Evolutionary conservation across 2,797 vertebrate species (phyloP).

Genomic region (Peromyscus attwateri): DNA sequence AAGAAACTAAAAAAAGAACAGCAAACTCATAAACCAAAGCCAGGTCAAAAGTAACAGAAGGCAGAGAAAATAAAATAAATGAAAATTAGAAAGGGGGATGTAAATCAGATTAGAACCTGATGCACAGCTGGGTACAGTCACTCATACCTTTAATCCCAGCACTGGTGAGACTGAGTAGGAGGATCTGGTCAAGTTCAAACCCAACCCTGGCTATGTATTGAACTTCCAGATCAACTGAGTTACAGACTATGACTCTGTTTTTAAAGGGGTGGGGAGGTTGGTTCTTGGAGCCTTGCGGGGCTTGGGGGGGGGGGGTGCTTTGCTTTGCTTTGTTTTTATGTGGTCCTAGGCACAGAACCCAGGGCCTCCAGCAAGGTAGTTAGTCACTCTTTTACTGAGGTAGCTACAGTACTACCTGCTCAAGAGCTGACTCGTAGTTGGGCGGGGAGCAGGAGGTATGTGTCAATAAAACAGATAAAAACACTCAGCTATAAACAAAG

Average conservation of each 20-base stretch:
- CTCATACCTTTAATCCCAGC: neutral
- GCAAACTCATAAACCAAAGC: neutral
- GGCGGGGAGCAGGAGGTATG: neutral
- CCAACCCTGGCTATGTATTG: neutral
- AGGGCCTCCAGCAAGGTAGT: neutral
- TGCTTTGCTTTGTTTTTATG: neutral
- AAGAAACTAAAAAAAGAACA: neutral
- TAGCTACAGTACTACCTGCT: neutral
- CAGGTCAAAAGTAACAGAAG: neutral
- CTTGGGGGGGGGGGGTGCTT: too few relatives aligned
- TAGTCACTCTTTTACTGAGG: neutral
- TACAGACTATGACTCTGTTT: neutral
- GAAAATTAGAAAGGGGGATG: neutral
- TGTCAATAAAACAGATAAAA: neutral
- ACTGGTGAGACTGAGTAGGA: neutral
- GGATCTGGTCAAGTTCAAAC: neutral
- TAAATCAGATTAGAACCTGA: neutral
- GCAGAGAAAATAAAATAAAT: neutral
- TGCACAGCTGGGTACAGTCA: neutral
- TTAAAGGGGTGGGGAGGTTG: too few relatives aligned
- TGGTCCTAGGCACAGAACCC: neutral
- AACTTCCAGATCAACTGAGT: neutral
- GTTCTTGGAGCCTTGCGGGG: neutral
- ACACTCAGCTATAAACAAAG: neutral
- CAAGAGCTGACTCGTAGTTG: neutral